A percentile compares a stretch with the other conserved stretches of the same genome.
Evolutionary conservation across 2,797 vertebrate genomes (phyloP).

Genomic region (Liparis tanakae): DNA sequence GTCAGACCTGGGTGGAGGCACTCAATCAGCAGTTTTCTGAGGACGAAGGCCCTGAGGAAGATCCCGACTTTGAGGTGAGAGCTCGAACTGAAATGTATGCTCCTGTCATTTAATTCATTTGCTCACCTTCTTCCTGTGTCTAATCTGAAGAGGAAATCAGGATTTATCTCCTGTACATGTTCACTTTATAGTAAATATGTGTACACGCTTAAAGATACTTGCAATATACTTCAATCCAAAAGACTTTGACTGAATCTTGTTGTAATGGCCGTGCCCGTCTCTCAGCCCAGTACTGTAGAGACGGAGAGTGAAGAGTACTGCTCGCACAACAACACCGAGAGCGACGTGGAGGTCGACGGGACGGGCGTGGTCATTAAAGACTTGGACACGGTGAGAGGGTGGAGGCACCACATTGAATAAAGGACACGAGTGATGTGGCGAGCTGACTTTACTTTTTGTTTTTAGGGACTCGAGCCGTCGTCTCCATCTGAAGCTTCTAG

Average conservation of each 20-base stretch:
- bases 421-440: neutral
- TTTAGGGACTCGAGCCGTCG: slow-evolving; percentile 34
- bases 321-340: slow-evolving; percentile 84
- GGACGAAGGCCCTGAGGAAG: slow-evolving; percentile 66
- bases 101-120: neutral
- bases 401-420: no score
- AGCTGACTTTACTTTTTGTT: slow-evolving; percentile 4
- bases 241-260: no score
- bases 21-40: slow-evolving; percentile 80
- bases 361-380: slow-evolving; percentile 66
- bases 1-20: slow-evolving; percentile 80
- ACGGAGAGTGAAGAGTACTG: slow-evolving; percentile 85
- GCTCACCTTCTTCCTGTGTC: neutral
- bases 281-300: slow-evolving; percentile 79
- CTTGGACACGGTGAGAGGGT: slow-evolving; percentile 58
- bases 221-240: neutral
- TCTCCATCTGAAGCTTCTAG: slow-evolving; percentile 6
- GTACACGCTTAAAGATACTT: neutral
- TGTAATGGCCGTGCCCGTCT: neutral
- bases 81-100: neutral
- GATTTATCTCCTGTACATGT: neutral
- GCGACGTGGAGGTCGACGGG: slow-evolving; percentile 78
- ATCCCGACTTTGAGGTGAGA: slow-evolving; percentile 84
- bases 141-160: neutral
- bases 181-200: neutral